Base-by-base conservation (phyloP, 2,113 vertebrate genomes). In the Campylomormyrus tamandua region DNA sequence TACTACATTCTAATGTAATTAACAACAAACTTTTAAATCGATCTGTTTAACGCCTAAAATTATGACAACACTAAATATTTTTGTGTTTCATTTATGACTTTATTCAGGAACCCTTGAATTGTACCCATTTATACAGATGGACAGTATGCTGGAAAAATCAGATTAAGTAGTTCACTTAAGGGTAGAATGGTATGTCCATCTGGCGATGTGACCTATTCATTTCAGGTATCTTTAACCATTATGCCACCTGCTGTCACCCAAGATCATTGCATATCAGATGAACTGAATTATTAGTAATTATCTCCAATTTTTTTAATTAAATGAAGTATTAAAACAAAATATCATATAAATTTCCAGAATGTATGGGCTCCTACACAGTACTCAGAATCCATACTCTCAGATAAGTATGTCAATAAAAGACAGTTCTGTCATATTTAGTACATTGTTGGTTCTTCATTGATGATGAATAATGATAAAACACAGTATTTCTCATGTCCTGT, bases 401-500 rank as follows among this genome's bases (percentile, higher is more conserved):
- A 88, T 39, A 46, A 52, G n/a, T 35, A 52, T 53, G 84, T 52
- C 21, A 45, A 42, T 84, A 24, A n/a, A 48, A 21, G 39, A 48
- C 9, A 48, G 21, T 84, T 84, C 10, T n/a, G 83, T 48, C 21
- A n/a, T 84, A 42, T 84, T 84, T 84, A 10, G 46, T 48, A 21
- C 21, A 84, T 84, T 84, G 9, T 46, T 48, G 42, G 17, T 21
- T 21, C 39, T 48, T 83, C 21, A 48, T 83, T 84, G 83, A 48
- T 48, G 83, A 35, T 74, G 46, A 90, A 52, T 42, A 42, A 45
- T 17, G 35, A 50, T 19, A 21, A 89, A 91, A 3, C 52, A 87
- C 70, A 21, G 62, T 90, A 85, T 58, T 90, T 94, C 95, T 94
- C 91, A 96, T 95, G 92, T 96, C 93, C 93, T 92, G 92, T 93